Percentiles rank a stretch among this genome's conserved stretches.
Evolutionary conservation across 1,140 invertebrate species (phyloP).

Genomic region (Drosophila pseudoananassae): DNA sequence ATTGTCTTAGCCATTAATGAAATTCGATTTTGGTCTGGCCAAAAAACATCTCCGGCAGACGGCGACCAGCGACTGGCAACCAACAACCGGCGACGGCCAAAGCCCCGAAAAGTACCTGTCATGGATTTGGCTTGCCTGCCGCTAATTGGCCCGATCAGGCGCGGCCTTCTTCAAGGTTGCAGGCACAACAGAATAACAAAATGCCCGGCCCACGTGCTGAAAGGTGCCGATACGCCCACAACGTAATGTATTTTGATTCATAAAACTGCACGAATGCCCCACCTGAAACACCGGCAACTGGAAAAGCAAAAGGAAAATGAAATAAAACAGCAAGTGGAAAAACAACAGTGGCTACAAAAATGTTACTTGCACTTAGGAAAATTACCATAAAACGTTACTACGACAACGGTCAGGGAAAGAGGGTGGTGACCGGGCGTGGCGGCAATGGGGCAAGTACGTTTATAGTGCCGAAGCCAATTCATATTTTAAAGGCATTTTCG

Average conservation of each 20-base stretch:
- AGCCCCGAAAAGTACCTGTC: constrained; percentile 14
- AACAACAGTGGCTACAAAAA: constrained; percentile 38
- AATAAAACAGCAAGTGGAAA: not conserved
- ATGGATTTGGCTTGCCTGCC: not conserved
- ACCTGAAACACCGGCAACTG: constrained; percentile 10
- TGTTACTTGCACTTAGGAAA: constrained; percentile 73
- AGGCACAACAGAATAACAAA: constrained; percentile 4
- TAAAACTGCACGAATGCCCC: constrained; percentile 60
- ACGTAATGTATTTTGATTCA: constrained; percentile 69
- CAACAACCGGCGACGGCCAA: not conserved
- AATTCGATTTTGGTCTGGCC: constrained; percentile 47
- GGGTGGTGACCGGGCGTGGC: not conserved
- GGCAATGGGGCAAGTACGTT: constrained; percentile 15
- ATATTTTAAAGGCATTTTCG: constrained; percentile 61
- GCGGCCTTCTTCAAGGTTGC: constrained; percentile 41
- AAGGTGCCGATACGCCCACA: constrained; percentile 45
- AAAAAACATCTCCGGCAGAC: constrained; percentile 19
- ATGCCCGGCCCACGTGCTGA: constrained; percentile 33
- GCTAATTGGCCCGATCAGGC: constrained; percentile 43
- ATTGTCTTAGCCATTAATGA: constrained; percentile 44
- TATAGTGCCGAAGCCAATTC: constrained; percentile 49
- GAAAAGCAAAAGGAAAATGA: constrained; percentile 21
- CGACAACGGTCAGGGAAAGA: constrained; percentile 24
- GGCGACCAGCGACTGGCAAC: not conserved
- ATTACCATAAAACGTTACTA: constrained; percentile 79